Conservation (phyloP, 2,888 invertebrate species). For the Rosalia funebris region DNA sequence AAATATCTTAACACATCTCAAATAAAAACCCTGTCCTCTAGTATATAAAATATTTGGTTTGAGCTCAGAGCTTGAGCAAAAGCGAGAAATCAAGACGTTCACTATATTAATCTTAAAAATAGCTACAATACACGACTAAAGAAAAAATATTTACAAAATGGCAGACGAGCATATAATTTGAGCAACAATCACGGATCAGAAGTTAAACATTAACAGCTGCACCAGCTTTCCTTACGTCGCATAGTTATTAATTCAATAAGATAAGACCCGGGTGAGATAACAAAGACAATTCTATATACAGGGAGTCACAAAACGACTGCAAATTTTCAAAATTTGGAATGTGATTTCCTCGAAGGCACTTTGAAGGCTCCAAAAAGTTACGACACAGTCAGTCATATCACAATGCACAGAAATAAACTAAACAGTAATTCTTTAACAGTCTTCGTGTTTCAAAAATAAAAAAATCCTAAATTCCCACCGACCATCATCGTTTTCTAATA, state of each 20-base stretch:
- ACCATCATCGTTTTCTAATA: constrained; percentile 41
- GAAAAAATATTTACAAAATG: constrained; percentile 24
- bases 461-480: not conserved
- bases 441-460: not conserved
- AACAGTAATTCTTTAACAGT: not conserved
- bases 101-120: constrained; percentile 1
- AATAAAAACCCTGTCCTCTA: constrained; percentile 10
- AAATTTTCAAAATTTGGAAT: constrained; percentile 20
- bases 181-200: too few species aligned
- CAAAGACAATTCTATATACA: not conserved
- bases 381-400: not conserved
- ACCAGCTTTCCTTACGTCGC: not conserved
- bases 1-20: constrained; percentile 32
- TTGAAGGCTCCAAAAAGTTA: not conserved
- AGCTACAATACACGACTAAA: not conserved
- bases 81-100: not conserved
- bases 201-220: not conserved
- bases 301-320: not conserved
- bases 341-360: constrained; percentile 15
- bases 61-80: constrained; percentile 24
- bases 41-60: constrained; percentile 30
- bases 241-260: not conserved
- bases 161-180: constrained; percentile 21
- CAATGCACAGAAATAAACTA: not conserved
- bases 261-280: not conserved